phyloP scores from a whole-genome alignment of 2,113 vertebrate genomes.

The Cinclus cinclus region DNA sequence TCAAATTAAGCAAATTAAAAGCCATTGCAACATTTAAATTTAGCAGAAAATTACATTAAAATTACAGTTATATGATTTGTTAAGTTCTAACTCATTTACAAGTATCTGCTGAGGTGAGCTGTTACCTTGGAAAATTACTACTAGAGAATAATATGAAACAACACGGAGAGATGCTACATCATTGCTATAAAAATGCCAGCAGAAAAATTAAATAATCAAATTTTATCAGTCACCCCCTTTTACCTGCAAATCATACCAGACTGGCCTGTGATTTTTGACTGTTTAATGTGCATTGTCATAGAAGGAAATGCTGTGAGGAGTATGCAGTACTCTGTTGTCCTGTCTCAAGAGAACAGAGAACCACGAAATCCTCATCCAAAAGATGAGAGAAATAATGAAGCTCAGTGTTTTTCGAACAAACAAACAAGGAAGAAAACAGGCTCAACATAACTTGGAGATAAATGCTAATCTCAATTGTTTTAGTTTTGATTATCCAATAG shows the following conservation, averaged over 20 bases:
- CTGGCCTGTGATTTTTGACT: neutral
- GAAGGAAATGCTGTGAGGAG: neutral
- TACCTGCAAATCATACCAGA: neutral
- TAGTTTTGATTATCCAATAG: neutral
- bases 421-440: neutral
- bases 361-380: neutral
- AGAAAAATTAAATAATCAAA: neutral
- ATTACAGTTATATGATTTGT: neutral
- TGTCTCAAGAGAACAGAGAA: neutral
- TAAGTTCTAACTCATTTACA: neutral
- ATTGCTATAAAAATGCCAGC: neutral
- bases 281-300: neutral
- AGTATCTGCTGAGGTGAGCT: neutral
- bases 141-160: neutral
- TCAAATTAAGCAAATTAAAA: neutral
- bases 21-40: neutral
- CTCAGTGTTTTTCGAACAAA: neutral
- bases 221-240: neutral
- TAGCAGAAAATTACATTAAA: neutral
- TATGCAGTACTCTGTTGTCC: neutral
- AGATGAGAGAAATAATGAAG: neutral
- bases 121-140: neutral
- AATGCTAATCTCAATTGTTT: neutral
- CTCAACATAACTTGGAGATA: neutral
- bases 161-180: neutral